These are phyloP conservation scores for Ferdinandea cuprea DNA, from an alignment of 2,888 invertebrate genomes.

Conservation along the genomic window DNA sequence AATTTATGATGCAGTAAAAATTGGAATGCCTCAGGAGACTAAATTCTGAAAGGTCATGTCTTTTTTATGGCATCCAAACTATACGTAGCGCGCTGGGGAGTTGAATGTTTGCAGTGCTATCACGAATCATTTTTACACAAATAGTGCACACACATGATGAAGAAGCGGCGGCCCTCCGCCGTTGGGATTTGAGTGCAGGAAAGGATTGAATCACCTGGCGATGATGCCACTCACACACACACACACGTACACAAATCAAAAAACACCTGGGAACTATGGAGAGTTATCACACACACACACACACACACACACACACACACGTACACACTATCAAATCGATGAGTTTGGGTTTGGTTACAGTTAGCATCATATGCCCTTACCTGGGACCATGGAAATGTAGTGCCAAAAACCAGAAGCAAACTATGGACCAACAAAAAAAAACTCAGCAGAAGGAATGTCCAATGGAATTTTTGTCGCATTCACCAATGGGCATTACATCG, in stretches of 20 bases:
- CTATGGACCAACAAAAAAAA: constrained; percentile 1
- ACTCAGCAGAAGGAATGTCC: constrained; percentile 74
- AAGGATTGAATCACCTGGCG: constrained; percentile 69
- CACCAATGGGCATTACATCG: constrained; percentile 77
- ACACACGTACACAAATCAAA: too few species aligned
- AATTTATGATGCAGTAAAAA: constrained; percentile 81
- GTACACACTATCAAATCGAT: constrained; percentile 63
- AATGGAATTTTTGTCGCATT: constrained; percentile 83
- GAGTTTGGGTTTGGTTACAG: constrained; percentile 34
- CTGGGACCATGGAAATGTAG: constrained; percentile 36
- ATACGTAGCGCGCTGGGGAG: constrained; percentile 9
- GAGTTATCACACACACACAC: constrained; percentile 64
- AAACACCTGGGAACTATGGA: constrained; percentile 45
- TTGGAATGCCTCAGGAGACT: constrained; percentile 80
- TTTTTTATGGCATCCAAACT: constrained; percentile 68
- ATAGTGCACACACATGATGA: constrained; percentile 44
- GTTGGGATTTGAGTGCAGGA: constrained; percentile 49
- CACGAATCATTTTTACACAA: constrained; percentile 75
- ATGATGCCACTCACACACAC: constrained; percentile 23
- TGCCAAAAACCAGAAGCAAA: constrained; percentile 49
- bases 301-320: too few species aligned
- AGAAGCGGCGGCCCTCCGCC: constrained; percentile 42
- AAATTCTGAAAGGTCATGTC: constrained; percentile 73
- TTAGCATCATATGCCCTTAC: constrained; percentile 34
- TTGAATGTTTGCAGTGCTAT: constrained; percentile 60